These are phyloP conservation scores for Rachycentron canadum DNA, from an alignment of 2,797 vertebrate species.

Conservation along the genomic window DNA sequence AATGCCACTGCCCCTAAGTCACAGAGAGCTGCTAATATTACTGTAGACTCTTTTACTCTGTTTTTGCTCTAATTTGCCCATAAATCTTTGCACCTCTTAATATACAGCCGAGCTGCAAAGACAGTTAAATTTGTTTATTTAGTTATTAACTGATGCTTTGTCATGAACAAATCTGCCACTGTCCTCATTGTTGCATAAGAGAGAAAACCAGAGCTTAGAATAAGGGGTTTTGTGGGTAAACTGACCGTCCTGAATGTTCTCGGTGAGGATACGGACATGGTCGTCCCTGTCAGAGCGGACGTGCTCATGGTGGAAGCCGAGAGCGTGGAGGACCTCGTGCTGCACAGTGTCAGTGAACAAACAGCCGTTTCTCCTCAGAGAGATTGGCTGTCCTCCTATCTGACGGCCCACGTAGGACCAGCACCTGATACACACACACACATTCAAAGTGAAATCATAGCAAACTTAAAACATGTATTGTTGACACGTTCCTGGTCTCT, in stretches of 20 bases:
- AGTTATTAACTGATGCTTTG: too few species aligned
- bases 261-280: constrained; percentile 22
- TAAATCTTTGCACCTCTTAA: not conserved
- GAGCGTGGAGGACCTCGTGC: constrained; percentile 81
- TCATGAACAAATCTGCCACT: not conserved
- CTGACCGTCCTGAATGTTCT: constrained; percentile 70
- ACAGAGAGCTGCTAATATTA: not conserved
- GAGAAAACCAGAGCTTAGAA: too few species aligned
- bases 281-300: constrained; percentile 73
- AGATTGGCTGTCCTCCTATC: constrained; percentile 1
- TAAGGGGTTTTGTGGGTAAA: too few species aligned
- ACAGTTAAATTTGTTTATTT: too few species aligned
- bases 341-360: constrained; percentile 41
- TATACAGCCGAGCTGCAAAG: not conserved
- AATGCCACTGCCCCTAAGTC: not conserved
- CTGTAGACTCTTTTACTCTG: not conserved
- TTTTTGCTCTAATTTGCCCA: not conserved
- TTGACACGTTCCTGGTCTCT: too few species aligned
- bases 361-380: constrained; percentile 54
- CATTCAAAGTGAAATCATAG: not conserved
- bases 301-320: constrained; percentile 81
- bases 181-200: too few species aligned
- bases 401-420: constrained; percentile 68
- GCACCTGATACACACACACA: constrained; percentile 56
- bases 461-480: not conserved